These are phyloP conservation scores for Epinotia brunnichana DNA, from an alignment of 2,888 invertebrate genomes.

Conservation along the genomic window DNA sequence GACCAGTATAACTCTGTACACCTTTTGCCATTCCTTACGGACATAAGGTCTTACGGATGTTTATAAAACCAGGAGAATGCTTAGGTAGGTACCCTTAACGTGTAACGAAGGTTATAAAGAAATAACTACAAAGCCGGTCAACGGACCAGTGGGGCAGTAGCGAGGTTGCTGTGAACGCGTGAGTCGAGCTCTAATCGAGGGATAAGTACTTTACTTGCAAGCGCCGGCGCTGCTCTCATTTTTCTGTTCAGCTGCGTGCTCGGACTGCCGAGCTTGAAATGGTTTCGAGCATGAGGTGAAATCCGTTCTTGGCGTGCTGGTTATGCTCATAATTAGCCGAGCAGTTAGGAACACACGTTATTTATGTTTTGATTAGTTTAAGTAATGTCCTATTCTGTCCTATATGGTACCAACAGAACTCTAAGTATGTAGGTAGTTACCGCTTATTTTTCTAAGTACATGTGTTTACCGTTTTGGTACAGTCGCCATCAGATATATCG, in stretches of 20 bases:
- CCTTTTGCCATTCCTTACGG: too few relatives aligned
- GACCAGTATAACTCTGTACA: too few relatives aligned
- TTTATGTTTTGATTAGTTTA: too few relatives aligned
- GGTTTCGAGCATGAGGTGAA: neutral
- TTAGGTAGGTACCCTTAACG: neutral
- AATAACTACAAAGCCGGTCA: constrained; percentile 14
- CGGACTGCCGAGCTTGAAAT: constrained; percentile 11
- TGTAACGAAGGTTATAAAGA: neutral
- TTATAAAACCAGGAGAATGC: too few relatives aligned
- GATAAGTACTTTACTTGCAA: neutral
- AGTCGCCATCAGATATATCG: too few relatives aligned
- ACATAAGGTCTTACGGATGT: too few relatives aligned
- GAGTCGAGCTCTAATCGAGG: constrained; percentile 15
- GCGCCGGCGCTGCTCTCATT: constrained; percentile 9
- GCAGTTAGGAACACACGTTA: too few relatives aligned
- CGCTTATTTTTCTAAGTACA: too few relatives aligned
- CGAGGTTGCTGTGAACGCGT: neutral
- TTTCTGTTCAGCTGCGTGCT: constrained; percentile 15
- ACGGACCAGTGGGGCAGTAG: constrained; percentile 5
- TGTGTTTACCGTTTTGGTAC: too few relatives aligned
- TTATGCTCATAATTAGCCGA: neutral
- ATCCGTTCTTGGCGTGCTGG: neutral
- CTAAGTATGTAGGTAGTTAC: too few relatives aligned
- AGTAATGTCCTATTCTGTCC: too few relatives aligned
- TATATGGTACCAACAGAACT: too few relatives aligned